phyloP scores from a whole-genome alignment of 2,113 vertebrate genomes.

The Sigmodon hispidus region DNA sequence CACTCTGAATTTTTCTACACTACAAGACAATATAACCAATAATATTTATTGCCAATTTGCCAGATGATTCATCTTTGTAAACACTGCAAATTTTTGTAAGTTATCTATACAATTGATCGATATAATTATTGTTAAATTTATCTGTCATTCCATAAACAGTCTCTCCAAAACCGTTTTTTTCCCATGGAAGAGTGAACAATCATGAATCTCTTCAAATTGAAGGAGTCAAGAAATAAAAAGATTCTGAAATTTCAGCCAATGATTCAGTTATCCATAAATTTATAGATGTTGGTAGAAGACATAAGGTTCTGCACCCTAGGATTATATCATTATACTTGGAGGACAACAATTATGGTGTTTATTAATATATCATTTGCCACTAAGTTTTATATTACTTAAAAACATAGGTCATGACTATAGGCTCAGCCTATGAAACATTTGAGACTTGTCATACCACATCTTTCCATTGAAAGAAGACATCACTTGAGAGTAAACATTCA shows the following conservation, averaged over 20 bases:
- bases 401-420: background rate
- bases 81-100: background rate
- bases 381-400: background rate
- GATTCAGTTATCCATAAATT: background rate
- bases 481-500: background rate
- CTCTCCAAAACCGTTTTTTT: background rate
- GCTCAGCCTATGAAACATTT: background rate
- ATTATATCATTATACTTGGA: background rate
- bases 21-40: background rate
- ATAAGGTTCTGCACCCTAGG: background rate
- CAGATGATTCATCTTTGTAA: background rate
- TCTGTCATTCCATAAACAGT: background rate
- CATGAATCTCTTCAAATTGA: background rate
- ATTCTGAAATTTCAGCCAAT: background rate
- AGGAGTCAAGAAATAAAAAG: constrained; percentile 1
- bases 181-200: background rate
- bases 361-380: background rate
- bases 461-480: background rate
- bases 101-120: background rate
- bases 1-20: background rate
- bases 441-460: background rate
- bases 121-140: background rate
- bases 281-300: background rate
- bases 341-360: background rate
- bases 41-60: background rate